These are phyloP conservation scores for Helobdella robusta DNA, from an alignment of 2,888 invertebrate genomes.

Conservation along the genomic window DNA sequence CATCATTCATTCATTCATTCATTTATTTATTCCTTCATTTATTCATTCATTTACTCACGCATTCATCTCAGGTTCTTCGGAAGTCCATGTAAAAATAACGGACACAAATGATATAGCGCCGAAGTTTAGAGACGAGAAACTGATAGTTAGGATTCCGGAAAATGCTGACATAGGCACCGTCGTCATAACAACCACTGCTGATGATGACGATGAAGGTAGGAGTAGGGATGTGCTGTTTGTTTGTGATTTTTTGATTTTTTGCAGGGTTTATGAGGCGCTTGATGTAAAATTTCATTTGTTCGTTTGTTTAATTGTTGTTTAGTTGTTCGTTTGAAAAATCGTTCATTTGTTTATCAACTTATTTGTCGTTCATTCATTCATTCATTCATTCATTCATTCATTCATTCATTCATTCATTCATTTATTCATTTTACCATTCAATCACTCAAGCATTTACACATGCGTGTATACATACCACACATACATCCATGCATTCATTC, in stretches of 20 bases:
- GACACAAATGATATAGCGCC: constrained; percentile 99
- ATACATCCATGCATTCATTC: too few relatives aligned
- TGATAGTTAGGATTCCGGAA: constrained; percentile 93
- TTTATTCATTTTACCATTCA: too few relatives aligned
- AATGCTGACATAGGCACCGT: constrained; percentile 87
- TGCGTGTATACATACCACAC: too few relatives aligned
- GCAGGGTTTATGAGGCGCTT: too few relatives aligned
- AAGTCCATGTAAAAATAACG: constrained; percentile 92
- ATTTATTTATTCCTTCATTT: too few relatives aligned
- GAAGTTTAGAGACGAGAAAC: constrained; percentile 89
- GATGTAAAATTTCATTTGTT: too few relatives aligned
- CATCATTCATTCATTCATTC: too few relatives aligned
- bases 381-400: neutral
- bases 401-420: constrained; percentile 6
- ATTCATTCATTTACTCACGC: too few relatives aligned
- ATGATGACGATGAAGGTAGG: constrained; percentile 74
- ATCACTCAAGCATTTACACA: too few relatives aligned
- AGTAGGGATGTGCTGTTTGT: neutral
- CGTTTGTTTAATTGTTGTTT: neutral
- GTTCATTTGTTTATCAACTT: too few relatives aligned
- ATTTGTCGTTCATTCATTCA: too few relatives aligned
- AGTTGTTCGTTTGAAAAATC: neutral
- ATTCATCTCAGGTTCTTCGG: constrained; percentile 91
- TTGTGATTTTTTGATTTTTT: too few relatives aligned
- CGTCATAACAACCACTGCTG: constrained; percentile 85